Conservation (phyloP, 2,113 vertebrate genomes). For the Cynocephalus volans region DNA sequence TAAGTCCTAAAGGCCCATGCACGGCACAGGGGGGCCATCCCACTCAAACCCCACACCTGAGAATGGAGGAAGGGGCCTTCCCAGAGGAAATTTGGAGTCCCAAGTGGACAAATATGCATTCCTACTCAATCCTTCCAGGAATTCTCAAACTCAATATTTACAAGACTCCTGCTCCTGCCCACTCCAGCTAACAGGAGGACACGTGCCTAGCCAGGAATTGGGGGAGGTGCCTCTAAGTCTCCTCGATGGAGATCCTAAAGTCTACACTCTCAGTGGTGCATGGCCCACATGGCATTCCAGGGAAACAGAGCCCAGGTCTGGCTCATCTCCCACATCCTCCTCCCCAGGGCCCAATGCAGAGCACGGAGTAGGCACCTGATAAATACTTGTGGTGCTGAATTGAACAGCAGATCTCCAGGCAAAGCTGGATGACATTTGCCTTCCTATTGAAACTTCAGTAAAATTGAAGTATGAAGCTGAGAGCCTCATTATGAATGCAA, state of each 20-base stretch:
- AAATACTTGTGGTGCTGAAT: not conserved
- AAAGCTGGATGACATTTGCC: not conserved
- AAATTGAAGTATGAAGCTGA: fast-evolving
- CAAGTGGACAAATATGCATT: fast-evolving
- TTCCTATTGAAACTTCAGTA: fast-evolving
- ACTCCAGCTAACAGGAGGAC: not conserved
- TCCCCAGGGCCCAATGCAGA: fast-evolving
- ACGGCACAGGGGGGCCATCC: not conserved
- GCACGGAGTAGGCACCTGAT: fast-evolving
- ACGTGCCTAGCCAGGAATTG: fast-evolving
- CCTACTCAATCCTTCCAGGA: not conserved
- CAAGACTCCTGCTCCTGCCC: not conserved
- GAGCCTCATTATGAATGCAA: not conserved
- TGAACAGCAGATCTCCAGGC: fast-evolving
- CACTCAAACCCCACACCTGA: not conserved
- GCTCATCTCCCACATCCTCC: not conserved
- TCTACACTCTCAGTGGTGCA: fast-evolving
- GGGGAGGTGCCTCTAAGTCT: fast-evolving
- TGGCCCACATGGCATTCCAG: fast-evolving
- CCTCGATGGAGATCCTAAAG: fast-evolving
- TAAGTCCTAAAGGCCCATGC: not conserved
- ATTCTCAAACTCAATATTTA: fast-evolving
- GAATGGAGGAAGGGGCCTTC: not conserved
- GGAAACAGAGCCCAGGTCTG: fast-evolving
- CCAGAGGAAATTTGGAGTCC: not conserved